Evolutionary conservation across 2,888 invertebrate genomes (phyloP), one percentile per base, ranked within the genome.

Genomic region (Oxyteleia sp.): DNA sequence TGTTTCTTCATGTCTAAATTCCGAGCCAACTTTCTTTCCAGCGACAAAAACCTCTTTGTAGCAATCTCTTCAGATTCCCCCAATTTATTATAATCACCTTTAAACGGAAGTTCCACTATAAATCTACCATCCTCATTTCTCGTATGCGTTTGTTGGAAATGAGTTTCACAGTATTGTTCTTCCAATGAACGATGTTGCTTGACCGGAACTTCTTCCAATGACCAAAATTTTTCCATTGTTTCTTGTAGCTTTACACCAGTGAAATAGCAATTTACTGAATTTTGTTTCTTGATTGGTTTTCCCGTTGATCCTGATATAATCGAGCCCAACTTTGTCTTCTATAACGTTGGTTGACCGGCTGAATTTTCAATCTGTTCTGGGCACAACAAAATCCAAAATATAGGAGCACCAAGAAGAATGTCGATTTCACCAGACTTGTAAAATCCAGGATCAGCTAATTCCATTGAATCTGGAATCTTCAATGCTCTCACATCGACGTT

Each of bases 91-190:
- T 20, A 20, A 11, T 61, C 38, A 18, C 53, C 29, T 20, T 57
- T 64, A 13, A 69, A 23, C 0, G 69, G 68, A 4, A 69, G 10
- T 10, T 20, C 35, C 0, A 78, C 78, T 0, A 69, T 26, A 29
- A 49, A 59, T 41, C 53, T 35, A 5, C 86, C 87, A n/a, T 74
- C 57, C 29, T 55, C 49, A 26, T 66, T 66, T 0, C 82, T 29
- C 16, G 11, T 38, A 11, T 55, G 18, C 1, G 59, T 69, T 29
- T 72, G 15, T 26, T 29, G 20, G 61, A 84, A 84, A 57, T 80
- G 74, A n/a, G 45, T 20, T 72, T 86, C 85, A 35, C 84, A 87
- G 13, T 8, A 43, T 41, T 57, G 59, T 51, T 86, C 85, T 20
- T 86, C 85, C 29, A 20, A 7, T 2, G 26, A 51, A 1, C 15